Evolutionary conservation across 2,797 vertebrate species (phyloP), one percentile per base, ranked within the genome.

Genomic region (Adelosebastes latens): DNA sequence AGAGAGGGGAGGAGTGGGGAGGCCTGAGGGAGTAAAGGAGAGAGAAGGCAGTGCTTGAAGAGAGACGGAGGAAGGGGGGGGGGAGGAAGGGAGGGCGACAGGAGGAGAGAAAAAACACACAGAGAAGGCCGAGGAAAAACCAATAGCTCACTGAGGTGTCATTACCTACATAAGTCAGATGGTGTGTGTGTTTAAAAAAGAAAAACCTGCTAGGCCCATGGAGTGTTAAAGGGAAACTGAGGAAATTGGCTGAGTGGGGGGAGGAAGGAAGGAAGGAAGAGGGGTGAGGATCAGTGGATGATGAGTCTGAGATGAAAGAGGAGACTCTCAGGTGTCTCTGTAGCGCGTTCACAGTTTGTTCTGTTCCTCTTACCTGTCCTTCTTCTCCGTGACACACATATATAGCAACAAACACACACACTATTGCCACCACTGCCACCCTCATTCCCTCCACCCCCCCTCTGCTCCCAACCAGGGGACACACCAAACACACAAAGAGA

Each of bases 81-180:
- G 16, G 59, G 20, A 20, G 53, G 60, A 74, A 59, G 68, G 59
- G 66, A 59, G 77, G 78, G 66, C 12, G 81, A 75, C 73, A 85
- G 81, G 82, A 80, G 79, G 86, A 84, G 63, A 84, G 76, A 84
- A 88, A 92, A 93, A 88, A 92, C 85, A 93, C 88, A 90, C 86
- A 89, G 89, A 92, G 87, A 91, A 87, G 91, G 93, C 88, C 85
- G 66, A 85, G 87, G 85, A 94, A 94, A 46, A 95, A 94, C 89
- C 94, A 94, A 94, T 89, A 94, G 90, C 94, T 95, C 91, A 92
- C 90, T 83, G 92, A 95, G 94, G 94, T 95, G 94, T 95, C 93
- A 94, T 96, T 95, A 95, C 89, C 93, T 87, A 90, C 89, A 92
- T 88, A 91, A 93, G 88, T 94, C 92, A 92, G 84, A 68, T 86